phyloP scores from a whole-genome alignment of 2,113 vertebrate species.

The Symphodus melops region DNA sequence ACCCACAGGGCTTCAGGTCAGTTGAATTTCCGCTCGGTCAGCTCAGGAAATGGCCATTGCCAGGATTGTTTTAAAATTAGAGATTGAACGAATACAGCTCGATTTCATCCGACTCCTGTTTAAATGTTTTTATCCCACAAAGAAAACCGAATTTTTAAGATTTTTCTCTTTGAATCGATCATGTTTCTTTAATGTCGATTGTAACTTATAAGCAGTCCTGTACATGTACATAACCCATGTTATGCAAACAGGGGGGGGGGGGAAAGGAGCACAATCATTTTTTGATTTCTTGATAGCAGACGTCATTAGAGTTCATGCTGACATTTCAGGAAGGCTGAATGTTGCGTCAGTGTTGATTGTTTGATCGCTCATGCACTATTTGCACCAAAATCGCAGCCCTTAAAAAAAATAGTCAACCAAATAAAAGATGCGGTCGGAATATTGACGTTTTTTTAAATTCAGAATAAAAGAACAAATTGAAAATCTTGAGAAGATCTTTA shows the following conservation, averaged over 20 bases:
- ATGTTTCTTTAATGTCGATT: conserved; percentile 11
- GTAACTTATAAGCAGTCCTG: not conserved
- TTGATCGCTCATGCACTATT: conserved; percentile 60
- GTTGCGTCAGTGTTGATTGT: conserved; percentile 25
- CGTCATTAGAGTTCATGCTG: conserved; percentile 17
- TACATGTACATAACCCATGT: conserved; percentile 30
- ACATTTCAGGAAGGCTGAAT: conserved; percentile 21
- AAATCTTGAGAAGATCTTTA: conserved; percentile 32
- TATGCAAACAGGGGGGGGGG: not conserved
- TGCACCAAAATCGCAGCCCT: conserved; percentile 73
- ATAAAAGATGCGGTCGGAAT: conserved; percentile 25
- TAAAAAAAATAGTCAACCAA: conserved; percentile 56
- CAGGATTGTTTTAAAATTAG: conserved; percentile 49
- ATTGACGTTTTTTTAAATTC: conserved; percentile 23
- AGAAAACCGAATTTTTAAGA: conserved; percentile 32
- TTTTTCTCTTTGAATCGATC: not conserved
- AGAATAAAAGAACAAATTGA: conserved; percentile 14
- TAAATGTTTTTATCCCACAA: not conserved
- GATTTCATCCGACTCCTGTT: not conserved
- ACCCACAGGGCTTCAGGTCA: conserved; percentile 38
- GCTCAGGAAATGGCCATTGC: conserved; percentile 60
- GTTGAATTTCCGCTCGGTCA: conserved; percentile 30
- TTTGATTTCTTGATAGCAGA: conserved; percentile 36
- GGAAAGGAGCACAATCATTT: conserved; percentile 62
- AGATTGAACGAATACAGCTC: conserved; percentile 30